phyloP scores from a whole-genome alignment of 1,140 invertebrate genomes.

The Zaprionus inermis region DNA sequence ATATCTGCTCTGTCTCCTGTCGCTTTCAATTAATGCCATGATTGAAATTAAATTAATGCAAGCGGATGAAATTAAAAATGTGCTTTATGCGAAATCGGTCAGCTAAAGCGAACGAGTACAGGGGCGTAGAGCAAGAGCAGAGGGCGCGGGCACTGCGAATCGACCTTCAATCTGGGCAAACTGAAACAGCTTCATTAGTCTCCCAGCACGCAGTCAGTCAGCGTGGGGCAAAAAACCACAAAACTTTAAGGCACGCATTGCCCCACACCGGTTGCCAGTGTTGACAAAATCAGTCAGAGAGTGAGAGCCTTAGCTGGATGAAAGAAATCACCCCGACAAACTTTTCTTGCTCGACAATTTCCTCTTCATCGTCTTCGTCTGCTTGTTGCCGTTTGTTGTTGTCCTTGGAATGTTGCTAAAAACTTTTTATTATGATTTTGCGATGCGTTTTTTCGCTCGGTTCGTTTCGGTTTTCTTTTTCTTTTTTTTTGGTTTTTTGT shows the following conservation, averaged over 20 bases:
- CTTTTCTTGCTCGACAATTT: constrained; percentile 55
- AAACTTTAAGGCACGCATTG: constrained; percentile 75
- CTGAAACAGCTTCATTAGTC: constrained; percentile 72
- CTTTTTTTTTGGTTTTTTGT: constrained; percentile 50
- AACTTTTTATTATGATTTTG: constrained; percentile 79
- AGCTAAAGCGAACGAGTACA: constrained; percentile 4
- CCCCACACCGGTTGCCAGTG: constrained; percentile 27
- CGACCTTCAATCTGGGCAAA: neutral
- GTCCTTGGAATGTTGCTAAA: constrained; percentile 66
- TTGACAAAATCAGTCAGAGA: constrained; percentile 41
- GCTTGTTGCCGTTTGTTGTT: constrained; percentile 41
- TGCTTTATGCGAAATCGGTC: constrained; percentile 6
- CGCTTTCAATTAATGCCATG: constrained; percentile 55
- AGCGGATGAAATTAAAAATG: constrained; percentile 11
- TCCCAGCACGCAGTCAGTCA: constrained; percentile 58
- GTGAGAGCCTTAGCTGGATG: constrained; percentile 42
- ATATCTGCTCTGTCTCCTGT: neutral
- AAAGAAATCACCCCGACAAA: constrained; percentile 54
- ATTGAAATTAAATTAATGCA: constrained; percentile 39
- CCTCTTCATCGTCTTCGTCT: constrained; percentile 23
- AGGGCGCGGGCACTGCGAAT: neutral
- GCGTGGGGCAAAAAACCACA: constrained; percentile 46
- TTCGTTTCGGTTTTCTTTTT: constrained; percentile 18
- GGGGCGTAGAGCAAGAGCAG: neutral
- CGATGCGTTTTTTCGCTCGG: constrained; percentile 28